phyloP scores from a whole-genome alignment of 1,140 invertebrate species.

The Drosophila carrolli region DNA sequence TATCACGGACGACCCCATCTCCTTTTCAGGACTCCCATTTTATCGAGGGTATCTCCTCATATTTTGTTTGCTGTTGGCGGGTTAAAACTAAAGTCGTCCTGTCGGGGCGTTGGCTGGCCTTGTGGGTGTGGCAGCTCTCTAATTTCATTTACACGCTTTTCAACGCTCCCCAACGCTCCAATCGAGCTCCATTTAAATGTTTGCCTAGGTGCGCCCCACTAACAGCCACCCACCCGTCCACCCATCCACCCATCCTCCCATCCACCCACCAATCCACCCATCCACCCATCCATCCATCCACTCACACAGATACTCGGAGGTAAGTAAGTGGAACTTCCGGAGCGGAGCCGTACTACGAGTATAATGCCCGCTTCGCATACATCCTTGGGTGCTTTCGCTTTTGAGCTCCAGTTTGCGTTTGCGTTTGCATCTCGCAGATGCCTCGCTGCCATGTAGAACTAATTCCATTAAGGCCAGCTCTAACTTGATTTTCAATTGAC shows the following conservation, averaged over 20 bases:
- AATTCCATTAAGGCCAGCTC: conserved; percentile 81
- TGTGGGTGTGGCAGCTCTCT: conserved; percentile 49
- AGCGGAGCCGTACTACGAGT: background rate
- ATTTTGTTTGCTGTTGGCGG: background rate
- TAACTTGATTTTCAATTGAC: conserved; percentile 83
- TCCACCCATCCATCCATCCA: background rate
- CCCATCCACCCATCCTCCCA: background rate
- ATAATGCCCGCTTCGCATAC: conserved; percentile 10
- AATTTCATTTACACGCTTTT: conserved; percentile 78
- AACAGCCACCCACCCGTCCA: background rate
- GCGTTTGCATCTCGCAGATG: conserved; percentile 32
- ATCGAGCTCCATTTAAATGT: conserved; percentile 73
- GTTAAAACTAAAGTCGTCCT: background rate
- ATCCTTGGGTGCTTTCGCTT: conserved; percentile 28
- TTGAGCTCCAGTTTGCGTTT: conserved; percentile 17
- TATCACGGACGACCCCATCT: background rate
- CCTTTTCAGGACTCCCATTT: background rate
- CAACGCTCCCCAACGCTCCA: conserved; percentile 58
- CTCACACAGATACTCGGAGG: conserved; percentile 13
- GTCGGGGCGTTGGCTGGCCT: background rate
- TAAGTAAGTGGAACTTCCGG: conserved; percentile 37
- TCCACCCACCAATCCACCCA: background rate
- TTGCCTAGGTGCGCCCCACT: conserved; percentile 38
- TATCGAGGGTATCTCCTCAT: background rate
- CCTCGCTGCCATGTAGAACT: conserved; percentile 63